A percentile compares a stretch with the other conserved stretches of the same genome.
phyloP scores from a whole-genome alignment of 1,140 invertebrate species.

The Drosophila murphyi region DNA sequence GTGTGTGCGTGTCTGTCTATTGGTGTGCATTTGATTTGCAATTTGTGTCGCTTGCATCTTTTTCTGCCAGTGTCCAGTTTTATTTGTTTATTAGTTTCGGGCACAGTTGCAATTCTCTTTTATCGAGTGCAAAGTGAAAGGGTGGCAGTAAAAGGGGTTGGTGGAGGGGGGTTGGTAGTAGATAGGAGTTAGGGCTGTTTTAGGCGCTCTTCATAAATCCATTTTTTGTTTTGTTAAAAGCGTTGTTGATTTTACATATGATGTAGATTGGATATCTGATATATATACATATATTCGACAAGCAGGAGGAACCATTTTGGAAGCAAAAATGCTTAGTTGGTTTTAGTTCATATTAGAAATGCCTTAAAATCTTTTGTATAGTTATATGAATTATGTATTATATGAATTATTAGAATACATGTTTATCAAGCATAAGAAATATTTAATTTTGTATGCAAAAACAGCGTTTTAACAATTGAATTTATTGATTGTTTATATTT shows the following conservation, averaged over 20 bases:
- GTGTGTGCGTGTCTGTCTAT: constrained; percentile 20
- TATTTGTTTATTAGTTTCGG: constrained; percentile 69
- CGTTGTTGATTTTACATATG: constrained; percentile 20
- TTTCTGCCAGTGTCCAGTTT: constrained; percentile 36
- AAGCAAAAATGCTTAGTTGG: too few species aligned
- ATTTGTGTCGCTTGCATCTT: constrained; percentile 72
- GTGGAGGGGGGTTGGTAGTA: not conserved
- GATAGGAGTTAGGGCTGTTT: not conserved
- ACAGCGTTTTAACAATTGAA: too few species aligned
- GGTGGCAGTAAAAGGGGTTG: too few species aligned
- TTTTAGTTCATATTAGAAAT: too few species aligned
- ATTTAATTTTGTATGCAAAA: too few species aligned
- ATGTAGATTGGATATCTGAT: too few species aligned
- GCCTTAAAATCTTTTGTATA: too few species aligned
- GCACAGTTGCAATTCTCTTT: constrained; percentile 73
- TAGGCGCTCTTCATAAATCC: constrained; percentile 1
- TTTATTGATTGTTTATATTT: too few species aligned
- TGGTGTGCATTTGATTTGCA: constrained; percentile 62
- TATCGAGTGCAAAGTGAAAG: constrained; percentile 5
- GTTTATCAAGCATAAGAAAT: too few species aligned
- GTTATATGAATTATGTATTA: too few species aligned
- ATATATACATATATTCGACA: not conserved
- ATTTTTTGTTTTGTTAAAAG: not conserved
- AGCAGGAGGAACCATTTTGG: too few species aligned
- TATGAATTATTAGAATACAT: too few species aligned